phyloP scores from a whole-genome alignment of 2,888 invertebrate species.

The Ctenicera cuprea region DNA sequence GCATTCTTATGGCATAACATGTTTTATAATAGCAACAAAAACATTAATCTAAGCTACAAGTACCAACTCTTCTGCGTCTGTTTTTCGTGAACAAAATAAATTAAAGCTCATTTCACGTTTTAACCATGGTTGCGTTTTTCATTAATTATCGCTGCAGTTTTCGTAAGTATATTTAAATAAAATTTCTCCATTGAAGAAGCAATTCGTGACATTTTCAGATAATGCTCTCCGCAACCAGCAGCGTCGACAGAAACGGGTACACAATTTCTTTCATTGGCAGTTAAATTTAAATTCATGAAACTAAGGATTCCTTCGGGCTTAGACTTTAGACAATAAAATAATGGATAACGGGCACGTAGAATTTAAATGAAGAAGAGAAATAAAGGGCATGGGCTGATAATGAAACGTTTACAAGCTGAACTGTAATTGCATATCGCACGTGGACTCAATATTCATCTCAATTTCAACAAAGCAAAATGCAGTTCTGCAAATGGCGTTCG shows the following conservation, averaged over 20 bases:
- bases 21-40: too few relatives aligned
- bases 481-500: background rate
- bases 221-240: background rate
- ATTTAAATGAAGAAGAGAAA: conserved; percentile 19
- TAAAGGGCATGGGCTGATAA: background rate
- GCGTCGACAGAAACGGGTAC: background rate
- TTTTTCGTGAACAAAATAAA: too few relatives aligned
- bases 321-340: conserved; percentile 3
- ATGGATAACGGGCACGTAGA: conserved; percentile 16
- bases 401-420: conserved; percentile 19
- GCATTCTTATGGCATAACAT: too few relatives aligned
- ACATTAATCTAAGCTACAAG: too few relatives aligned
- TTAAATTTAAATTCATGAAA: conserved; percentile 18
- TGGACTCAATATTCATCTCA: conserved; percentile 3
- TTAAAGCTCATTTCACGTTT: too few relatives aligned
- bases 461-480: background rate
- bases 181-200: background rate
- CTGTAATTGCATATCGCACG: conserved; percentile 8
- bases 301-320: conserved; percentile 8
- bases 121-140: too few relatives aligned
- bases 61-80: too few relatives aligned
- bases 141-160: too few relatives aligned
- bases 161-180: conserved; percentile 1
- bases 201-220: background rate
- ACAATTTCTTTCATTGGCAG: background rate